Base-by-base conservation (phyloP, 2,113 vertebrate species). In the Elachura formosa region DNA sequence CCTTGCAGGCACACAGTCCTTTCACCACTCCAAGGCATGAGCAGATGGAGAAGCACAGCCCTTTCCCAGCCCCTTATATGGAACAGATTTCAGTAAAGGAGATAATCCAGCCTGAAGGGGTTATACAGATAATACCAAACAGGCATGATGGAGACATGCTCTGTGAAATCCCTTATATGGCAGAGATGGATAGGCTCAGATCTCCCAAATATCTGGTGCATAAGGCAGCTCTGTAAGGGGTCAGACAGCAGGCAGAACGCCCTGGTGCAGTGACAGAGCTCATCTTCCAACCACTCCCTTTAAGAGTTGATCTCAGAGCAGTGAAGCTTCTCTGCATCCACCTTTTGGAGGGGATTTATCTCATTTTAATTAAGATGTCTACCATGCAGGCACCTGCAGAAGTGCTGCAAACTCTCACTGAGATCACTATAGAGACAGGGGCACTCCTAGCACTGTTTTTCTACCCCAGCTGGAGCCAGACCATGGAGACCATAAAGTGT, bases 21-120 rank as follows among this genome's bases (percentile, higher is more conserved):
- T 97, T 96, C 67, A 2, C 66, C 91, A 91, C 90, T 80, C 94
- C 75, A 72, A 93, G 90, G 94, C 95, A 96, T 0, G 51, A 94
- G 92, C 88, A 92, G 94, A 94, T 74, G 93, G 94, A 73, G 92
- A 6, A 77, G 86, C 85, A 84, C 84, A 94, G 90, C 61, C 63
- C 84, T 96, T 86, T 96, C 91, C 89, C 89, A 93, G 93, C 31
- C 84, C 95, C 96, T 96, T 95, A 94, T 96, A 96, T 91, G 91
- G 93, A 96, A 28, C 95, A 96, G 91, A 96, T 93, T 95, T 95
- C 89, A 90, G 87, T 55, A 90, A 87, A 94, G 90, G 71, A 96
- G 93, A 94, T 95, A 96, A 96, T 97, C 93, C 84, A 85, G 78
- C 84, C 83, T 46, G 7, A 80, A 80, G 63, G 83, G 79, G 93